These are phyloP conservation scores for Cyprinus carpio DNA, from an alignment of 2,113 vertebrate genomes.

Conservation along the genomic window DNA sequence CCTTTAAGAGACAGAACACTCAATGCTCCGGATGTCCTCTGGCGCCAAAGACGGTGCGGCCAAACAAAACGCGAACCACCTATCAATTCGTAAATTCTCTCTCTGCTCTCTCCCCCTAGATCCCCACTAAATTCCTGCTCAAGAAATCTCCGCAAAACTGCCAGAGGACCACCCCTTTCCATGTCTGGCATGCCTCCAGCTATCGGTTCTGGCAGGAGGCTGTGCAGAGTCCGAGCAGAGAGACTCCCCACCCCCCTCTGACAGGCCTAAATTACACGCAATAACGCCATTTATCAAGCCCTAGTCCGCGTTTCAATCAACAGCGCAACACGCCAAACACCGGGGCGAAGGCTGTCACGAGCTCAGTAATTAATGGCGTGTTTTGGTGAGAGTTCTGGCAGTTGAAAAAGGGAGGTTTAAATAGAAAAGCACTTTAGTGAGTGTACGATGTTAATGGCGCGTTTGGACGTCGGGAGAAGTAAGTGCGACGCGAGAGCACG, in stretches of 20 bases:
- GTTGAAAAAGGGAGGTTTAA: conserved; percentile 15
- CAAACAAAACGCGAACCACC: conserved; percentile 74
- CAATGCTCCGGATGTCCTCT: conserved; percentile 63
- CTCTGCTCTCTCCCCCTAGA: conserved; percentile 64
- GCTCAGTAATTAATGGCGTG: conserved; percentile 42
- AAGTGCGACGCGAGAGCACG: background rate
- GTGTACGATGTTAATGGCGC: background rate
- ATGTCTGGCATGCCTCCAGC: conserved; percentile 77
- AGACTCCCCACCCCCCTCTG: conserved; percentile 65
- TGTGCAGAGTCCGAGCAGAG: conserved; percentile 64
- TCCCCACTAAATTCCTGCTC: conserved; percentile 66
- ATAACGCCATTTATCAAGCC: conserved; percentile 80
- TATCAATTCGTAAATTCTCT: conserved; percentile 75
- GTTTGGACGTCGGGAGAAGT: background rate
- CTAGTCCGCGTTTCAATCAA: conserved; percentile 71
- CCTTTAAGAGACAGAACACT: conserved; percentile 67
- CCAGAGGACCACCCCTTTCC: conserved; percentile 70
- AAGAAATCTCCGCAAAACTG: conserved; percentile 68
- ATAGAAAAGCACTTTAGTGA: conserved; percentile 10
- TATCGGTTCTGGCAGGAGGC: conserved; percentile 68
- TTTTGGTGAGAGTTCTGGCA: conserved; percentile 38
- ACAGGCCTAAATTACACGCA: conserved; percentile 71
- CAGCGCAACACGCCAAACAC: conserved; percentile 73
- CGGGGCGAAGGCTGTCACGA: conserved; percentile 66
- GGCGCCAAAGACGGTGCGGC: conserved; percentile 65